Percentiles rank a stretch among this genome's conserved stretches.
Evolutionary conservation across 2,113 vertebrate genomes (phyloP).

Genomic region (Thunnus maccoyii): DNA sequence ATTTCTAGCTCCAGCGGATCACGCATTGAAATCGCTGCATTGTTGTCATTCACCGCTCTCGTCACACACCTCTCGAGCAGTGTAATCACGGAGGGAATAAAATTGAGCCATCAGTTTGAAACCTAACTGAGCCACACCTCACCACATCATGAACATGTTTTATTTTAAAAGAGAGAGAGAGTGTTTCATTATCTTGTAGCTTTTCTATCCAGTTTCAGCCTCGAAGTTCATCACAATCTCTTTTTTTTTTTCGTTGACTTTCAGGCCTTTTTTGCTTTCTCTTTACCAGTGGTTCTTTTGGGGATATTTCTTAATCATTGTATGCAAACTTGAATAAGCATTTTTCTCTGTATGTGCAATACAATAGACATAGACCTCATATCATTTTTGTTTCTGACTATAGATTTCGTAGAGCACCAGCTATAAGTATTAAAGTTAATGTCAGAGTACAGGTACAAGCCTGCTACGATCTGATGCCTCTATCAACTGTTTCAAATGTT

Average conservation of each 20-base stretch:
- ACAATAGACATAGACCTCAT: conserved; percentile 66
- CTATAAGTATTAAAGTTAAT: conserved; percentile 36
- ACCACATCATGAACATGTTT: neutral
- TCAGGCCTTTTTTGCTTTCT: neutral
- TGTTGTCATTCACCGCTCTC: conserved; percentile 38
- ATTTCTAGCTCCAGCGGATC: neutral
- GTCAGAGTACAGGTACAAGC: conserved; percentile 6
- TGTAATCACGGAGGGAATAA: conserved; percentile 2
- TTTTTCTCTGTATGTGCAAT: conserved; percentile 77
- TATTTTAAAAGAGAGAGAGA: neutral
- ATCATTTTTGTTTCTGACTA: conserved; percentile 18
- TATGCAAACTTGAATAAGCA: conserved; percentile 72
- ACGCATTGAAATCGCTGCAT: conserved; percentile 4
- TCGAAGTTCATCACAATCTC: neutral
- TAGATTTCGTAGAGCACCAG: conserved; percentile 49
- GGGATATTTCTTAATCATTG: conserved; percentile 33
- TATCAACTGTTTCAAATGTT: conserved; percentile 13
- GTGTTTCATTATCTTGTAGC: neutral
- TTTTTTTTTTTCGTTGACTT: neutral
- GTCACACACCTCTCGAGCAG: neutral
- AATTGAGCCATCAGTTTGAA: conserved; percentile 11
- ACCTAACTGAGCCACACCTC: conserved; percentile 33
- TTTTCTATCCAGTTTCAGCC: conserved; percentile 5
- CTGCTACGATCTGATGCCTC: neutral
- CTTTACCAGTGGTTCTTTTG: conserved; percentile 27